phyloP scores from a whole-genome alignment of 2,888 invertebrate species.

The Himalopsyche tibetana region DNA sequence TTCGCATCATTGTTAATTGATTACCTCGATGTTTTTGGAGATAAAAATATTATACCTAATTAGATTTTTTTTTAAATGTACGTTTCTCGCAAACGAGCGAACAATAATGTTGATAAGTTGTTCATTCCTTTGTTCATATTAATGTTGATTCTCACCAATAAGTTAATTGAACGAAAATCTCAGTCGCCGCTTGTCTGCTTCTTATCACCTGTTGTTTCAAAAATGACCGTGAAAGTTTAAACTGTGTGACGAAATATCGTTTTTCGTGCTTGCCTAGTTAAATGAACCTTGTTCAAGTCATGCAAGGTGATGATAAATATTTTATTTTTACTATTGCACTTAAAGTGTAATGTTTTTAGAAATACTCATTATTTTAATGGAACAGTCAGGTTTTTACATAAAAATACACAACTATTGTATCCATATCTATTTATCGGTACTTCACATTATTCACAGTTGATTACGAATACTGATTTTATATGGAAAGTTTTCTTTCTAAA shows the following conservation, averaged over 20 bases:
- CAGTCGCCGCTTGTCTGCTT: constrained; percentile 1
- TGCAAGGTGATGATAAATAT: background rate
- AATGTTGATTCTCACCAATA: constrained; percentile 1
- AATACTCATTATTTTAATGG: too few species aligned
- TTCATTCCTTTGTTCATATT: constrained; percentile 16
- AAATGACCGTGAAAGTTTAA: constrained; percentile 18
- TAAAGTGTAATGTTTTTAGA: too few species aligned
- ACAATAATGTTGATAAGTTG: constrained; percentile 28
- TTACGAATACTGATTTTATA: too few species aligned
- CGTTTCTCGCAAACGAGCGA: background rate
- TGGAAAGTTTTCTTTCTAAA: background rate
- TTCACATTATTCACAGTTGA: too few species aligned
- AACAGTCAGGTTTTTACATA: too few species aligned
- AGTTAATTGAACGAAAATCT: background rate
- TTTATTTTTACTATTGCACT: too few species aligned
- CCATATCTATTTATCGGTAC: too few species aligned
- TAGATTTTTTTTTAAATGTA: background rate
- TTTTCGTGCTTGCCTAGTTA: constrained; percentile 17
- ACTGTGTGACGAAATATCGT: background rate
- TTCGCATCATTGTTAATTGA: constrained; percentile 19
- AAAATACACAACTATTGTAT: too few species aligned
- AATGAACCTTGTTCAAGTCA: constrained; percentile 34
- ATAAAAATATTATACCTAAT: background rate
- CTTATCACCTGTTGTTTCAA: constrained; percentile 24
- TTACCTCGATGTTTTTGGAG: too few species aligned